phyloP scores from a whole-genome alignment of 2,888 invertebrate species.

The Glaucopsyche alexis region DNA sequence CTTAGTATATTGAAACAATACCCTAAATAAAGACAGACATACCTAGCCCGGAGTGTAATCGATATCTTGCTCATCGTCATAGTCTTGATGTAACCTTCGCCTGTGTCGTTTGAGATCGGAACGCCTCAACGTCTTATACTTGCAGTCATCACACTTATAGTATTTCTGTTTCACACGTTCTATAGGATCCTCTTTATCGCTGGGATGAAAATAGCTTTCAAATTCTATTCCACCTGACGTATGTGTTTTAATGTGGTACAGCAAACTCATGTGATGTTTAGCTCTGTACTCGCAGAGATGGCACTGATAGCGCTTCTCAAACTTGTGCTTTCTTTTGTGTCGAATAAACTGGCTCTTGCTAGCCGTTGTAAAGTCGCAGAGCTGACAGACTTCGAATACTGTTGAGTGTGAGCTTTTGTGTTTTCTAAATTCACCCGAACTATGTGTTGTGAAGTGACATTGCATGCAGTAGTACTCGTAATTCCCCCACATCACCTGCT shows the following conservation, averaged over 20 bases:
- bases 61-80: slow-evolving; percentile 35
- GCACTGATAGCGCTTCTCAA: slow-evolving; percentile 54
- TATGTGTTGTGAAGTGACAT: slow-evolving; percentile 45
- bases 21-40: background rate
- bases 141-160: slow-evolving; percentile 47
- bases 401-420: slow-evolving; percentile 45
- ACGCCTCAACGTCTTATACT: slow-evolving; percentile 47
- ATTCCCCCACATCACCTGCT: slow-evolving; percentile 43
- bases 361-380: slow-evolving; percentile 56
- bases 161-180: slow-evolving; percentile 35
- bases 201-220: slow-evolving; percentile 40
- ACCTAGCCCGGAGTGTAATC: slow-evolving; percentile 31
- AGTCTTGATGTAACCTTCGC: slow-evolving; percentile 40
- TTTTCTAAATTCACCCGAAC: slow-evolving; percentile 38
- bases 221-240: slow-evolving; percentile 38
- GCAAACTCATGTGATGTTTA: slow-evolving; percentile 57
- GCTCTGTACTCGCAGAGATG: slow-evolving; percentile 59
- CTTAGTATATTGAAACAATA: background rate
- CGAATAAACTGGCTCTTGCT: slow-evolving; percentile 49
- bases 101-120: slow-evolving; percentile 51
- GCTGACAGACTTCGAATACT: slow-evolving; percentile 51
- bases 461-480: slow-evolving; percentile 54
- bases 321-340: slow-evolving; percentile 57
- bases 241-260: slow-evolving; percentile 61
- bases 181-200: slow-evolving; percentile 34